Evolutionary conservation across 2,113 vertebrate genomes (phyloP), one percentile per base, ranked within the genome.

Genomic region (Amblyornis subalaris): DNA sequence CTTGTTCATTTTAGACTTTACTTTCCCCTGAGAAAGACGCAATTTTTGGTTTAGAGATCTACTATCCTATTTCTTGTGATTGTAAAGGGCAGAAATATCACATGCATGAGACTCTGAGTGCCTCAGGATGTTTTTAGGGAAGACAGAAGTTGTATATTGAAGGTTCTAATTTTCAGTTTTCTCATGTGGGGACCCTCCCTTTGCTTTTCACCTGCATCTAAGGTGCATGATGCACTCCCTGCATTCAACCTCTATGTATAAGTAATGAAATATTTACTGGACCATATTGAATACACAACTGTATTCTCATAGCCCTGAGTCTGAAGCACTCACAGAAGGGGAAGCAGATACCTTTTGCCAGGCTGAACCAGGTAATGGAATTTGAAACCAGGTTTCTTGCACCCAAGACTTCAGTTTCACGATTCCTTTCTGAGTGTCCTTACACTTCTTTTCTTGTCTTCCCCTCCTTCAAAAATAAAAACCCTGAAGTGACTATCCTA

Each of bases 181-280:
- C 74, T 58, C 26, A 15, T 53, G 12, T 55, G 36, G 4, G 15
- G 18, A 66, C 4, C 21, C 20, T 93, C 44, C 7, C 25, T 74
- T 74, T 85, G 31, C 42, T 81, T 79, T 88, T 86, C 44, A 70
- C 44, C 19, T 67, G 17, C 3, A 2, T 62, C 22, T 38, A 24
- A 45, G 6, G 25, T 90, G 14, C 6, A 14, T 29, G 60, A 50
- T 80, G 3, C 22, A 16, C 22, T 77, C 25, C 14, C n/a, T 77
- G 47, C 19, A 47, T 87, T 95, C 69, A 89, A 71, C 6, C 11
- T 81, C n/a, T 47, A 4, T 78, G 40, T 64, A 67, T 62, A 84
- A 75, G 8, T 89, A 92, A 89, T 74, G 29, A 80, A 94, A 89
- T 91, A 87, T 77, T 95, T 89, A 87, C 76, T 29, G 12, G 55